Percentiles rank a stretch among this genome's conserved stretches.
phyloP scores from a whole-genome alignment of 2,888 invertebrate species.

The Arge pagana region DNA sequence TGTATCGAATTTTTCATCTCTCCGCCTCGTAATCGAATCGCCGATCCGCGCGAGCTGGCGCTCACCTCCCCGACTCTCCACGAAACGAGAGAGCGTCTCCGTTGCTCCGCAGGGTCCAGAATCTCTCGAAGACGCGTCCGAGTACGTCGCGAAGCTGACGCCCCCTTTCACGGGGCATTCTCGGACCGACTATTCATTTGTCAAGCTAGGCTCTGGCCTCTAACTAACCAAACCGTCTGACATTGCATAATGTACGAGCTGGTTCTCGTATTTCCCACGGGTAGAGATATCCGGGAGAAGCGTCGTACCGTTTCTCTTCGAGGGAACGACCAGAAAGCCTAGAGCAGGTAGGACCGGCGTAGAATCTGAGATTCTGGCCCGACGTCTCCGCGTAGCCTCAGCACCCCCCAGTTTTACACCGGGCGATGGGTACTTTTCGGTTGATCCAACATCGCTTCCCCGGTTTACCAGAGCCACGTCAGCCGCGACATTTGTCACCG shows the following conservation, averaged over 20 bases:
- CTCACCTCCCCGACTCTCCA: too few relatives aligned
- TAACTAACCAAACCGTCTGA: conserved; percentile 34
- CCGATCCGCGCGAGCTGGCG: too few relatives aligned
- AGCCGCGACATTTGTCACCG: conserved; percentile 11
- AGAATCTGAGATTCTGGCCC: neutral
- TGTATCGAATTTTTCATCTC: too few relatives aligned
- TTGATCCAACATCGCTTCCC: conserved; percentile 9
- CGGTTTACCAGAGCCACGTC: neutral
- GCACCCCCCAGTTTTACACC: neutral
- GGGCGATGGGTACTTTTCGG: neutral
- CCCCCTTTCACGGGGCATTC: too few relatives aligned
- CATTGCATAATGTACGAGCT: conserved; percentile 34
- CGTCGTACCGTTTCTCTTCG: conserved; percentile 11
- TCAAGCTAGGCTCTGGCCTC: conserved; percentile 33
- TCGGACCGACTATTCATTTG: conserved; percentile 33
- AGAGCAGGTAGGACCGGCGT: neutral
- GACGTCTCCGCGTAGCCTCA: neutral
- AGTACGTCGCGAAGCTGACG: too few relatives aligned
- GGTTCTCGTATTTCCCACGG: conserved; percentile 32
- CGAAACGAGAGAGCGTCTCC: too few relatives aligned
- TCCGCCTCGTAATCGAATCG: too few relatives aligned
- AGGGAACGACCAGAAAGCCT: neutral
- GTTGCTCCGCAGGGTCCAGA: too few relatives aligned
- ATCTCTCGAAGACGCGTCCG: too few relatives aligned
- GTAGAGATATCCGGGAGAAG: conserved; percentile 18